Evolutionary conservation across 2,113 vertebrate species (phyloP).

Genomic region (Corapipo altera): DNA sequence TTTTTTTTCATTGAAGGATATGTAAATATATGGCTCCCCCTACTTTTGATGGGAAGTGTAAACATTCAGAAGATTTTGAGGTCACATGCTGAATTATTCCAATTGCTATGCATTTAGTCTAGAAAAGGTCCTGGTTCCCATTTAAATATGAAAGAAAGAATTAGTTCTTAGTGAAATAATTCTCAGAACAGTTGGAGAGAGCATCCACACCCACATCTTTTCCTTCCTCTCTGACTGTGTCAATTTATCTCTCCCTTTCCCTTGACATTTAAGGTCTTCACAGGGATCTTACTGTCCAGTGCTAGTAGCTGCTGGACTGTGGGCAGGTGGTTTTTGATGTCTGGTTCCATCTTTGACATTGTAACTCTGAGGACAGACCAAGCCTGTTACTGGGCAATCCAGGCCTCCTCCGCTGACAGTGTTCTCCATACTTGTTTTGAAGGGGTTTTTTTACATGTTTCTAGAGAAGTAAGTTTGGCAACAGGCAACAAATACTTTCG

Average conservation of each 20-base stretch:
- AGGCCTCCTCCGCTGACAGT: not conserved
- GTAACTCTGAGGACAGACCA: not conserved
- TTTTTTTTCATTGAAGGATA: not conserved
- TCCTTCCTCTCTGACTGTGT: conserved; percentile 40
- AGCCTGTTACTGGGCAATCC: not conserved
- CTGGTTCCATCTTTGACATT: not conserved
- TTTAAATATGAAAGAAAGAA: conserved; percentile 55
- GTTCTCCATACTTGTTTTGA: not conserved
- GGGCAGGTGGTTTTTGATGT: not conserved
- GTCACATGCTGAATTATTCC: not conserved
- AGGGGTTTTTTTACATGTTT: conserved; percentile 7
- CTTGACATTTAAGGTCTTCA: not conserved
- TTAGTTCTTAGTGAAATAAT: conserved; percentile 31
- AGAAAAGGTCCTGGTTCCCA: conserved; percentile 9
- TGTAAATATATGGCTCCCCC: not conserved
- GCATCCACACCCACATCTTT: conserved; percentile 60
- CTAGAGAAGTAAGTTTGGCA: conserved; percentile 13
- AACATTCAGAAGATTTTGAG: not conserved
- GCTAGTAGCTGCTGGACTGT: not conserved
- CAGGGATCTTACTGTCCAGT: not conserved
- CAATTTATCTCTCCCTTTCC: conserved; percentile 21
- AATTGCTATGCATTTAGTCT: conserved; percentile 20
- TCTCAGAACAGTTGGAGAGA: conserved; percentile 42
- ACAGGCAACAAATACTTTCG: not conserved
- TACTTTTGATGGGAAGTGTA: conserved; percentile 3